Percentiles rank a stretch among this genome's conserved stretches.
Conservation (phyloP, 2,888 invertebrate species). For the Eristalinus sepulchralis region DNA sequence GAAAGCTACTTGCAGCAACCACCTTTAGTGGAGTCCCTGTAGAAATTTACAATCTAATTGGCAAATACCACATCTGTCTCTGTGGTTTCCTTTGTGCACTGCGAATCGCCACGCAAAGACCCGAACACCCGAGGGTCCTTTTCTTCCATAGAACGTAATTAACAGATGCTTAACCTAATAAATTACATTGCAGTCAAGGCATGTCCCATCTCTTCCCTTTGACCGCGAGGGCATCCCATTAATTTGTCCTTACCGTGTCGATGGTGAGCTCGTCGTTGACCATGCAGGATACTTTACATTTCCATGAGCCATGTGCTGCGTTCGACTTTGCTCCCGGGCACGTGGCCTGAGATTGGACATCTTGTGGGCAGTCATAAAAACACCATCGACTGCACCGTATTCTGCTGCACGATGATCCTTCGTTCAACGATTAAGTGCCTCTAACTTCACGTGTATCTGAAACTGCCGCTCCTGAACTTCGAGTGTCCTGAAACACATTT, state of each 20-base stretch:
- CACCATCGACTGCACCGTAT: neutral
- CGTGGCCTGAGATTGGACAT: neutral
- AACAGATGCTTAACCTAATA: neutral
- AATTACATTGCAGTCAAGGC: neutral
- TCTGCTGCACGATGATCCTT: neutral
- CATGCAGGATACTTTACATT: neutral
- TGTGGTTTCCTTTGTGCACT: neutral
- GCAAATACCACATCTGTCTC: neutral
- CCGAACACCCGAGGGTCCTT: neutral
- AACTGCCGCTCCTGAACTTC: neutral
- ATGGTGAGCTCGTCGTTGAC: neutral
- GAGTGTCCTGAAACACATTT: neutral
- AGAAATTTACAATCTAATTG: neutral
- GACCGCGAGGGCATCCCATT: neutral
- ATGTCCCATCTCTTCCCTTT: neutral
- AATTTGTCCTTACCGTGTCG: neutral
- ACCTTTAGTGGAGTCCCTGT: neutral
- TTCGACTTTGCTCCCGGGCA: neutral
- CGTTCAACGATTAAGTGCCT: neutral
- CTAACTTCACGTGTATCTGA: neutral
- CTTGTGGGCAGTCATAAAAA: neutral
- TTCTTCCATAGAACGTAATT: neutral
- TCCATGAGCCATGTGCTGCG: neutral
- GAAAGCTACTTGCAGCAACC: neutral
- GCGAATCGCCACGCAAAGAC: neutral